Conservation (phyloP, 2,113 vertebrate genomes). For the Ailurus styani region DNA sequence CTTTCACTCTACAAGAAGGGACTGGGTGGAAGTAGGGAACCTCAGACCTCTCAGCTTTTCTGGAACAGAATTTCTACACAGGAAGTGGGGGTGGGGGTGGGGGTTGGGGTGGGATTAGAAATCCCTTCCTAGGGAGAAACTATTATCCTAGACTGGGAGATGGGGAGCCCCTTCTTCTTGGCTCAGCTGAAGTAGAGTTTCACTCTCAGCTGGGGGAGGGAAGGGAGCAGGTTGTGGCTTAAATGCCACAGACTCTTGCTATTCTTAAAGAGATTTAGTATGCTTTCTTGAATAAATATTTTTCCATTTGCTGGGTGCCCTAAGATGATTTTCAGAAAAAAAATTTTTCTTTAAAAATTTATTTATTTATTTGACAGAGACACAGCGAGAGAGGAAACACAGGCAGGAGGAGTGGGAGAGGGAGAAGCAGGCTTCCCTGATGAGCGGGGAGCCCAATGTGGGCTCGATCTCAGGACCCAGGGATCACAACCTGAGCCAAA, state of each 20-base stretch:
- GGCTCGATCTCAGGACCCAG: no score
- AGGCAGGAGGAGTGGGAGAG: no score
- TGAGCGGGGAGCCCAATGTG: no score
- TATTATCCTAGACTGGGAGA: not conserved
- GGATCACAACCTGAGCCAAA: no score
- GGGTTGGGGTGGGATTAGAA: not conserved
- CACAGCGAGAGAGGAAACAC: no score
- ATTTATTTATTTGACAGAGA: no score
- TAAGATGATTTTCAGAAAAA: not conserved
- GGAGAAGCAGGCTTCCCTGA: no score
- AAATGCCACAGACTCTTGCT: not conserved
- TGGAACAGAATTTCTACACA: not conserved
- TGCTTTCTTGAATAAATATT: not conserved
- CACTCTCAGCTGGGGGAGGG: not conserved
- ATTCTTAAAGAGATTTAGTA: not conserved
- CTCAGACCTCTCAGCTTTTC: not conserved
- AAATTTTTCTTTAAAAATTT: no score
- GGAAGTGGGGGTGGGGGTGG: not conserved
- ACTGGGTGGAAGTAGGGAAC: not conserved
- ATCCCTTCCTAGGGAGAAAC: not conserved
- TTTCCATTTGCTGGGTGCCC: not conserved
- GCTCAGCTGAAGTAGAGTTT: not conserved
- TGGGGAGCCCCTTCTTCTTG: not conserved
- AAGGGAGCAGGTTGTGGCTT: not conserved
- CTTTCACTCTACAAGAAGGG: not conserved